These are phyloP conservation scores for Saxicola maurus DNA, from an alignment of 2,797 vertebrate species.

Conservation along the genomic window DNA sequence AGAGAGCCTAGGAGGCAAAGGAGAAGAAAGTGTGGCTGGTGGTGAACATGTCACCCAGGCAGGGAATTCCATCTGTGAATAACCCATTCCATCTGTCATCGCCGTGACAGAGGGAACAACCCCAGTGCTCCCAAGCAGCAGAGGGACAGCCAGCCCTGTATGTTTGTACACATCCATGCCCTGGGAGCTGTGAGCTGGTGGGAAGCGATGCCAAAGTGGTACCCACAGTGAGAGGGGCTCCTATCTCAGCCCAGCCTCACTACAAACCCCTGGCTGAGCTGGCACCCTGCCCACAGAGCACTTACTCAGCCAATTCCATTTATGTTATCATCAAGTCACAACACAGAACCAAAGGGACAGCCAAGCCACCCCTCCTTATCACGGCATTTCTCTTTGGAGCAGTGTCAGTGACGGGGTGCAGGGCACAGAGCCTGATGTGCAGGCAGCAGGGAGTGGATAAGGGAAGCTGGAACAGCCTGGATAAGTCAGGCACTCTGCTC, in stretches of 20 bases:
- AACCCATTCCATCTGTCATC: neutral
- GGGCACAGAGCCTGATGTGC: neutral
- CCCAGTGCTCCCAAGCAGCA: fast-evolving
- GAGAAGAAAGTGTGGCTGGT: neutral
- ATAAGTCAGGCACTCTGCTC: neutral
- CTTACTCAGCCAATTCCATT: neutral
- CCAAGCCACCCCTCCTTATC: neutral
- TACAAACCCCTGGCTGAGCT: neutral
- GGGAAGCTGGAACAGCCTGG: neutral
- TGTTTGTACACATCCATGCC: fast-evolving
- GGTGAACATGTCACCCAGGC: neutral
- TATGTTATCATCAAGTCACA: neutral
- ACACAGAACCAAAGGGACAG: neutral
- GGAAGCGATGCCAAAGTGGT: fast-evolving
- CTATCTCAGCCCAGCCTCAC: neutral
- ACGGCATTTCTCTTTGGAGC: neutral
- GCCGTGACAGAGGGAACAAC: neutral
- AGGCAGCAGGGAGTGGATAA: neutral
- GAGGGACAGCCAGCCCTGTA: neutral
- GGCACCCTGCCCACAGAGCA: slow-evolving; percentile 5
- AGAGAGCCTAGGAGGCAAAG: neutral
- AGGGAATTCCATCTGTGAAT: neutral
- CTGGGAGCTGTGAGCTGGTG: fast-evolving
- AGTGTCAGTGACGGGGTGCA: neutral
- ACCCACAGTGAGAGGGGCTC: neutral